Base-by-base conservation (phyloP, 23 tunicate genomes). In the Oikopleura albicans region DNA sequence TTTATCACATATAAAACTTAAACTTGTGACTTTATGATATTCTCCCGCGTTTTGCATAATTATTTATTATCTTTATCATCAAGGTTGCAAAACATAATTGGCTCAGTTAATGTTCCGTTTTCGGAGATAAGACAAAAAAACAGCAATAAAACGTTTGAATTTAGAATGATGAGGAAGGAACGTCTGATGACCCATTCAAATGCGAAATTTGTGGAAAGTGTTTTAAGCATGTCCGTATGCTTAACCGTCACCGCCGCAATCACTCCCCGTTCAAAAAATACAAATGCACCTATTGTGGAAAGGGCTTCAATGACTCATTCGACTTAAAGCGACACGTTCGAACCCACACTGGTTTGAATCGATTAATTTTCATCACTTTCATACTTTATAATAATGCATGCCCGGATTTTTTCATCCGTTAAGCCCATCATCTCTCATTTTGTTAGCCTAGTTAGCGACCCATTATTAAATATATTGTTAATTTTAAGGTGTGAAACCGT, bases 251-350 rank as follows among this genome's bases (percentile, higher is more conserved):
- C 35, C 79, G 79, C 31, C 79, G 79, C 33, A 71, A 71, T 29
- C 79, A 71, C 79, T 71, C 79, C 37, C 79, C 79, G 79, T 71
- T 71, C 79, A 71, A 71, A 71, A 71, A 71, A 71, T 71, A 71
- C 79, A 71, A 71, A 37, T 71, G 79, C 79, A 71, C 28, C 37
- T 71, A 12, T 71, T 71, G 79, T 29, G 79, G 79, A 16, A 71
- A 71, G 31, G 79, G 79, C 2, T 71, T 71, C 79, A 71, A 71
- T 37, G 79, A 71, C 31, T 71, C 79, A 2, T 71, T 71, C 37
- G 79, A 71, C 31, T 37, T 71, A 37, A 71, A 71, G 31, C 79
- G 79, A 16, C 79, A 71, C 79, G 79, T 71, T 29, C 79, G 79
- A 71, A 71, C 79, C 35, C 79, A 71, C 35, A 71, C 79, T 71